Conservation (phyloP, 2,113 vertebrate genomes). For the Electrona antarctica region DNA sequence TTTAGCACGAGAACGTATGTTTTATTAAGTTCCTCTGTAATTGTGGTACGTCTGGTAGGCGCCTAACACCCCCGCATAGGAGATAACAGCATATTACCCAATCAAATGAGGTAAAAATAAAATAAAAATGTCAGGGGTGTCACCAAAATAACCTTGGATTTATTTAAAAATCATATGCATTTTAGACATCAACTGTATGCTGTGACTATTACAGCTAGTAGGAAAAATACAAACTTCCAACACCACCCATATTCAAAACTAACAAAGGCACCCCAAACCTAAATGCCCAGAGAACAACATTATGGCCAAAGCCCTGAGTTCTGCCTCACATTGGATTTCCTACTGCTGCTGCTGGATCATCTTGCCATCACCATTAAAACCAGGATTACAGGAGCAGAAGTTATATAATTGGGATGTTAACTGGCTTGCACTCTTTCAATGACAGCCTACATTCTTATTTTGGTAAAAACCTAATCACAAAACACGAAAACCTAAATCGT, state of each 20-base stretch:
- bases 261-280: conserved; percentile 51
- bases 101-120: too few species aligned
- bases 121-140: not conserved
- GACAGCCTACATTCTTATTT: not conserved
- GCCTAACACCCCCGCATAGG: too few species aligned
- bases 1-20: too few species aligned
- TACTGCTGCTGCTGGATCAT: not conserved
- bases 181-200: conserved; percentile 48
- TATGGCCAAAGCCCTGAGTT: conserved; percentile 43
- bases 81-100: too few species aligned
- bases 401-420: too few species aligned
- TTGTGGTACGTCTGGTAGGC: too few species aligned
- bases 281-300: conserved; percentile 24
- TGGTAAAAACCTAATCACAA: not conserved
- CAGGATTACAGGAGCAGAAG: too few species aligned
- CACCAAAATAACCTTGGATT: conserved; percentile 60
- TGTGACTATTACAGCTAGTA: conserved; percentile 54
- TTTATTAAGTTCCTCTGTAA: too few species aligned
- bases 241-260: conserved; percentile 47
- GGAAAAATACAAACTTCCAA: conserved; percentile 68
- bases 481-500: too few species aligned
- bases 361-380: not conserved
- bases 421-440: not conserved
- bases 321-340: conserved; percentile 18
- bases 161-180: conserved; percentile 64